Percentiles rank a stretch among this genome's conserved stretches.
These are phyloP conservation scores for Tinea trinotella DNA, from an alignment of 2,888 invertebrate species.

Conservation along the genomic window DNA sequence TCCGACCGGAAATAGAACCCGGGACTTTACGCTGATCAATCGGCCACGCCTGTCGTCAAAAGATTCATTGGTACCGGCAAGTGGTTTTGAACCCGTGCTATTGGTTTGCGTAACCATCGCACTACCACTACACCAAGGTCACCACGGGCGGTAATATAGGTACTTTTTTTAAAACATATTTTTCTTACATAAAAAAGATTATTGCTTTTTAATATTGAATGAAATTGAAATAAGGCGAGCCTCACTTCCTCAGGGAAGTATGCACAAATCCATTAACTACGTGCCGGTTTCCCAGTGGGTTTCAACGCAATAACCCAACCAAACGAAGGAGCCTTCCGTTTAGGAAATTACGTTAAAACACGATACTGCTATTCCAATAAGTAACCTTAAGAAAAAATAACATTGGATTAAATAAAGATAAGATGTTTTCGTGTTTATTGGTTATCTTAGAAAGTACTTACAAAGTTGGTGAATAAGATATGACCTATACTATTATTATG, in stretches of 20 bases:
- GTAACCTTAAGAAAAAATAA: slow-evolving; percentile 26
- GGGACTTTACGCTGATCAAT: too few species aligned
- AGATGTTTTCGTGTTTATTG: background rate
- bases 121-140: too few species aligned
- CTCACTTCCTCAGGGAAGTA: slow-evolving; percentile 32
- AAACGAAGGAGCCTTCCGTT: slow-evolving; percentile 41
- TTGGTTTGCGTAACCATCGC: too few species aligned
- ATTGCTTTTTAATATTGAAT: slow-evolving; percentile 19
- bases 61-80: too few species aligned
- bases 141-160: too few species aligned
- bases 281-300: slow-evolving; percentile 40
- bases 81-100: too few species aligned
- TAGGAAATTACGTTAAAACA: slow-evolving; percentile 67
- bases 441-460: too few species aligned
- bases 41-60: too few species aligned
- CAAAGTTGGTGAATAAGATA: too few species aligned
- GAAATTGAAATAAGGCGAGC: slow-evolving; percentile 17
- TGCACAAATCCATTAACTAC: slow-evolving; percentile 59
- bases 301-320: slow-evolving; percentile 22
- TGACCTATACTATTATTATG: too few species aligned
- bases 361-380: slow-evolving; percentile 49
- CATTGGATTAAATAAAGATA: slow-evolving; percentile 2
- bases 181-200: slow-evolving; percentile 1
- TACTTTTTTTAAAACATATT: background rate
- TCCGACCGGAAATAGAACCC: too few species aligned